Base-by-base conservation (phyloP, 2,888 invertebrate species). In the Rhyacophila evoluta region DNA sequence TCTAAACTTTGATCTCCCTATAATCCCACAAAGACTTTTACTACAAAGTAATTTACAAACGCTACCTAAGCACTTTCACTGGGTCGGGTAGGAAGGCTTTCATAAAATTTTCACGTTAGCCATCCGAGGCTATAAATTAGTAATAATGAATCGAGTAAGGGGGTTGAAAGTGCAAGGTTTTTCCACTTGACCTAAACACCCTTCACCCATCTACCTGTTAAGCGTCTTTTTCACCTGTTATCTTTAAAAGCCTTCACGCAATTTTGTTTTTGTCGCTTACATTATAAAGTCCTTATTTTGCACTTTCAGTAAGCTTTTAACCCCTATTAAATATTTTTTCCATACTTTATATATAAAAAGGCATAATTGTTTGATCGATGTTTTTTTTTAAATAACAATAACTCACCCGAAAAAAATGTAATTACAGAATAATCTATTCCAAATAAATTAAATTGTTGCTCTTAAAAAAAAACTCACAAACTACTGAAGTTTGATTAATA, bases 61-160 rank as follows among this genome's bases (percentile, higher is more conserved):
- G 55, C 55, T 55, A 19, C 8, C 55, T 55, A 55, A 55, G 55
- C 55, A 12, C 72, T 36, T 37, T 37, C 25, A 15, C 36, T 25
- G 25, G 25, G 36, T 25, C 37, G 25, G 72, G 33, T 36, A 72
- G 36, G 37, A 36, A 37, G 72, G 37, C 19, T 72, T 72, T 37
- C 36, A 36, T 72, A 72, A 72, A 37, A 12, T 71, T 55, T 71
- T 39, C 72, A 69, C 72, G 73, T 36, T 55, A 55, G 55, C 55
- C 55, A 55, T 55, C 74, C 37, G 38, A 28, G 8, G 74, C 74
- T 19, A 41, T 75, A 79, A 79, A 79, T 79, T 79, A 72, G 72
- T 75, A 75, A 79, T 79, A 79, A 79, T 79, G 72, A 79, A 79
- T 55, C 55, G 55, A 55, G 55, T 55, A 55, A 75, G 78, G 72